Evolutionary conservation across 2,888 invertebrate genomes (phyloP).

Genomic region (Cartodere bifasciata): DNA sequence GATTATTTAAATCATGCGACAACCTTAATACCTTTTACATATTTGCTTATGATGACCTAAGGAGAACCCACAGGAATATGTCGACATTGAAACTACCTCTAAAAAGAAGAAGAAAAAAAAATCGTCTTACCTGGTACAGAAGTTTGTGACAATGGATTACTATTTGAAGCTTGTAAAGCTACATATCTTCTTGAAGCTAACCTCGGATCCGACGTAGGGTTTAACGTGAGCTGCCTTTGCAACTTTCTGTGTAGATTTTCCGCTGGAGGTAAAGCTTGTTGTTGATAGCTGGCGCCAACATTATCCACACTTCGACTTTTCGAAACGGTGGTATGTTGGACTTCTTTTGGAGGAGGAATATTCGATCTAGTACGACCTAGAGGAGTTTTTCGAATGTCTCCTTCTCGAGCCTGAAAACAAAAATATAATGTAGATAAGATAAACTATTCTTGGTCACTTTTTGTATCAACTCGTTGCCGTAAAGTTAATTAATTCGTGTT

Average conservation of each 20-base stretch:
- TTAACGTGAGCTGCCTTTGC: conserved; percentile 68
- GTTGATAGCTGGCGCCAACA: conserved; percentile 26
- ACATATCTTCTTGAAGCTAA: conserved; percentile 34
- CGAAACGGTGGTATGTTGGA: conserved; percentile 36
- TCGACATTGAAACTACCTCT: no score
- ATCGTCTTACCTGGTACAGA: conserved; percentile 2
- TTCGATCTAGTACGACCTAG: conserved; percentile 58
- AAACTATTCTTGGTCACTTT: no score
- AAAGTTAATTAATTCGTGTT: no score
- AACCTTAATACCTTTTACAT: no score
- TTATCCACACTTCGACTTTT: conserved; percentile 46
- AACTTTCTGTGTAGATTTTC: conserved; percentile 66
- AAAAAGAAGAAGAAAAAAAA: no score
- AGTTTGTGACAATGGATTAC: conserved; percentile 8
- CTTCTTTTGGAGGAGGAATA: conserved; percentile 35
- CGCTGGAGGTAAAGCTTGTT: conserved; percentile 16
- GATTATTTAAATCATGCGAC: no score
- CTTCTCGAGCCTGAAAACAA: conserved; percentile 30
- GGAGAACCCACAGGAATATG: no score
- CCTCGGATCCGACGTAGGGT: conserved; percentile 67
- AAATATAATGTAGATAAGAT: conserved; percentile 5
- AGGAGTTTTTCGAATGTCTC: conserved; percentile 41
- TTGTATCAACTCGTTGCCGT: no score
- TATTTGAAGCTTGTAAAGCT: conserved; percentile 9
- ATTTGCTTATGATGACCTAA: no score